phyloP scores from a whole-genome alignment of 1,140 invertebrate species.

The Tetramorium alpestre region DNA sequence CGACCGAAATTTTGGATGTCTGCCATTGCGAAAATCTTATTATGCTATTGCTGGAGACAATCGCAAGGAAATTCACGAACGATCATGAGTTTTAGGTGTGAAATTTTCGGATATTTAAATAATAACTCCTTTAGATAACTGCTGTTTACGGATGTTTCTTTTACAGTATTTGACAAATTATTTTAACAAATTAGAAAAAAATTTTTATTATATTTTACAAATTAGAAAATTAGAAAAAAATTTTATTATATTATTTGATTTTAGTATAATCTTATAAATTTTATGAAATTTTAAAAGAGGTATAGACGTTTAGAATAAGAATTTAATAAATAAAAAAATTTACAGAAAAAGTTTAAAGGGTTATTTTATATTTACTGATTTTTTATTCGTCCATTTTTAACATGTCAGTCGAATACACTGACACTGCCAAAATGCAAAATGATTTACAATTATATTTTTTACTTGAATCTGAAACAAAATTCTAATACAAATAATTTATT shows the following conservation, averaged over 20 bases:
- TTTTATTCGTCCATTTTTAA: no score
- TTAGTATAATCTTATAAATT: background rate
- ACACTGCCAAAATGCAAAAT: background rate
- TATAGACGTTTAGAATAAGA: background rate
- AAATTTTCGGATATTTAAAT: background rate
- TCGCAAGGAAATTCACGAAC: background rate
- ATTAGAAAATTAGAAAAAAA: background rate
- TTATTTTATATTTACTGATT: background rate
- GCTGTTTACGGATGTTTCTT: background rate
- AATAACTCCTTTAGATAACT: background rate
- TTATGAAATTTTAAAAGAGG: background rate
- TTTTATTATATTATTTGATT: background rate
- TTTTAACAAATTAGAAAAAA: background rate
- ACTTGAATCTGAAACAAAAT: background rate
- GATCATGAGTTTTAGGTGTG: background rate
- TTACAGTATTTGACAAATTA: background rate
- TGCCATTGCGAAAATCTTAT: conserved; percentile 35
- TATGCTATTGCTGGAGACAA: background rate
- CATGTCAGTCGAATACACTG: no score
- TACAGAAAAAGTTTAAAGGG: background rate
- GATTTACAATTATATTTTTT: background rate
- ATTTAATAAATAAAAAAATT: background rate
- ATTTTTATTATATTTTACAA: background rate
- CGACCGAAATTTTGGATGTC: conserved; percentile 34
- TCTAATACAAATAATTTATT: background rate